Evolutionary conservation across 1,140 invertebrate genomes (phyloP).

Genomic region (Drosophila watanabei): DNA sequence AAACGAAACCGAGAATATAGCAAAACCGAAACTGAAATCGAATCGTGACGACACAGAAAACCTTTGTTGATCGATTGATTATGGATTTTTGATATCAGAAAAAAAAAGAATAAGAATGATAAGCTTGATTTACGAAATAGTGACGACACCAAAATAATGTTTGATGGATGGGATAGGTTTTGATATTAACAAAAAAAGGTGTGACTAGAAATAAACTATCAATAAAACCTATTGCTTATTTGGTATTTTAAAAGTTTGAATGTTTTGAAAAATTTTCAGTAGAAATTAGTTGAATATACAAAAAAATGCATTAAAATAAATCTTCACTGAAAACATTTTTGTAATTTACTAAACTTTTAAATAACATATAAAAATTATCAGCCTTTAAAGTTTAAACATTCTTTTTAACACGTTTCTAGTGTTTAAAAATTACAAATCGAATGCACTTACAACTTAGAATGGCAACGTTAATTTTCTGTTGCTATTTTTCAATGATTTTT

Average conservation of each 20-base stretch:
- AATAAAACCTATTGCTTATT: background rate
- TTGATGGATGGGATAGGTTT: background rate
- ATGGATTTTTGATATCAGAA: background rate
- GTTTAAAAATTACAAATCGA: background rate
- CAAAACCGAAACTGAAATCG: slow-evolving; percentile 10
- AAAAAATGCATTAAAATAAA: no score
- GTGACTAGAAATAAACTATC: background rate
- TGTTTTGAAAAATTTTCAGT: background rate
- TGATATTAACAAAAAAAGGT: background rate
- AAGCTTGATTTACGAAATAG: background rate
- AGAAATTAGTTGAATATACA: no score
- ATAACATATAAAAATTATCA: background rate
- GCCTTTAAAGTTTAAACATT: background rate
- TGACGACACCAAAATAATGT: background rate
- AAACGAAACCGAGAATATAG: slow-evolving; percentile 43
- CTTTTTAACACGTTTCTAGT: no score
- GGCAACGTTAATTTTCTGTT: background rate
- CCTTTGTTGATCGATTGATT: slow-evolving; percentile 4
- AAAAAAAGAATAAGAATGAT: background rate
- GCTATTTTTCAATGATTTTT: background rate
- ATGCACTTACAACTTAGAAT: slow-evolving; percentile 12
- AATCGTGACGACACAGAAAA: slow-evolving; percentile 12
- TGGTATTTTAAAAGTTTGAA: background rate
- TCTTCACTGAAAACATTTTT: no score
- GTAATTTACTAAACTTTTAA: background rate